These are phyloP conservation scores for Asteroscopus sphinx DNA, from an alignment of 2,888 invertebrate species.

Conservation along the genomic window DNA sequence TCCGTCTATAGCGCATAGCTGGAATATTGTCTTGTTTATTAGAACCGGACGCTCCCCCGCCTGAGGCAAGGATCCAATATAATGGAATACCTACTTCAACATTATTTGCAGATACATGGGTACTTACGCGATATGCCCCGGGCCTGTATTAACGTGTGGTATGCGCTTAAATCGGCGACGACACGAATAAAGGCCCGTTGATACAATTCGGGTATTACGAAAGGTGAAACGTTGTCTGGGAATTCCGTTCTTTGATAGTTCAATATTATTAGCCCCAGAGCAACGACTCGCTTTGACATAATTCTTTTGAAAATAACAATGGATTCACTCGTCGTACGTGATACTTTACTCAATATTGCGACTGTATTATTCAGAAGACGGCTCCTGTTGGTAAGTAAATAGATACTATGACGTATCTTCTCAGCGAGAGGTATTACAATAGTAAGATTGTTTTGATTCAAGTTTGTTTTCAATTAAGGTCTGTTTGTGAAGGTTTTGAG, in stretches of 20 bases:
- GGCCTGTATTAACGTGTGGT: slow-evolving; percentile 81
- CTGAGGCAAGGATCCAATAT: slow-evolving; percentile 87
- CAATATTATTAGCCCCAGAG: slow-evolving; percentile 56
- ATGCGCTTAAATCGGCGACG: slow-evolving; percentile 76
- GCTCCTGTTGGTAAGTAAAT: slow-evolving; percentile 36
- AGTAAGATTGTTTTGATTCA: slow-evolving; percentile 33
- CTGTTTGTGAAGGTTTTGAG: slow-evolving; percentile 15
- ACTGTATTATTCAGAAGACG: slow-evolving; percentile 49
- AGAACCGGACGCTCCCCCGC: slow-evolving; percentile 83
- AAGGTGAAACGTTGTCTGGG: slow-evolving; percentile 59
- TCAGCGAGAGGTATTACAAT: slow-evolving; percentile 25
- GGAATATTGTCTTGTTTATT: slow-evolving; percentile 87
- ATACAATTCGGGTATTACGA: slow-evolving; percentile 56
- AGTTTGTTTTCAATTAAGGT: slow-evolving; percentile 24
- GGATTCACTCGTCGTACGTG: slow-evolving; percentile 45
- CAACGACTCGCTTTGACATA: slow-evolving; percentile 52
- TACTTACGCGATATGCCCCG: slow-evolving; percentile 80
- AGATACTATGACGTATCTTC: slow-evolving; percentile 24
- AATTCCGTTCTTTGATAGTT: slow-evolving; percentile 57
- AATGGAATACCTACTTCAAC: slow-evolving; percentile 87
- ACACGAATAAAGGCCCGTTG: slow-evolving; percentile 69
- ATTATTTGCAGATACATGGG: slow-evolving; percentile 87
- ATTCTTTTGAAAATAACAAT: slow-evolving; percentile 57
- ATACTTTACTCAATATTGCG: slow-evolving; percentile 53
- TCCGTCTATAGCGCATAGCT: slow-evolving; percentile 69